Evolutionary conservation across 35 echinoderm and acorn worm genomes (phyloP).

Genomic region (Apostichopus japonicus): DNA sequence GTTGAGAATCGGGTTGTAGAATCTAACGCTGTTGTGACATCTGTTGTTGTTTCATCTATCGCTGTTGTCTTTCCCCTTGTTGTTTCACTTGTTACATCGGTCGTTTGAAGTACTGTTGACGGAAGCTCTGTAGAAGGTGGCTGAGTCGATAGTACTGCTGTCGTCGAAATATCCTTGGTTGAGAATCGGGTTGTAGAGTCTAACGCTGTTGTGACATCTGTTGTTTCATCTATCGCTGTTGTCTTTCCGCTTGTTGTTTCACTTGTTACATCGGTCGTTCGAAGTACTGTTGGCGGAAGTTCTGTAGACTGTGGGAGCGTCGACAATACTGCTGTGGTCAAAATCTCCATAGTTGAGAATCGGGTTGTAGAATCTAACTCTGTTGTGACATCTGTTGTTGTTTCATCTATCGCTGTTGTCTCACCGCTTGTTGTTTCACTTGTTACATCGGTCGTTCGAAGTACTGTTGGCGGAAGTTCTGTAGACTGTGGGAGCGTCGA

Average conservation of each 20-base stretch:
- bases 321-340: neutral
- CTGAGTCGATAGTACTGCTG: neutral
- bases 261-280: neutral
- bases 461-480: neutral
- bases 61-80: neutral
- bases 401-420: neutral
- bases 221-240: neutral
- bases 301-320: neutral
- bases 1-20: neutral
- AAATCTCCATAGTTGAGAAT: neutral
- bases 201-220: neutral
- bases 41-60: neutral
- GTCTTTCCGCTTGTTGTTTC: neutral
- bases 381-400: neutral
- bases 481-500: neutral
- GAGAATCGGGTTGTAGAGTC: neutral
- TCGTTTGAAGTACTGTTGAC: neutral
- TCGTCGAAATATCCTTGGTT: neutral
- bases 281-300: neutral
- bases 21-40: neutral
- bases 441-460: neutral
- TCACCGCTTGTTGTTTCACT: neutral
- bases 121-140: neutral
- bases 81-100: neutral
- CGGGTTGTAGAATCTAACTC: neutral